phyloP scores from a whole-genome alignment of 2,888 invertebrate genomes.

The Drosophila falleni region DNA sequence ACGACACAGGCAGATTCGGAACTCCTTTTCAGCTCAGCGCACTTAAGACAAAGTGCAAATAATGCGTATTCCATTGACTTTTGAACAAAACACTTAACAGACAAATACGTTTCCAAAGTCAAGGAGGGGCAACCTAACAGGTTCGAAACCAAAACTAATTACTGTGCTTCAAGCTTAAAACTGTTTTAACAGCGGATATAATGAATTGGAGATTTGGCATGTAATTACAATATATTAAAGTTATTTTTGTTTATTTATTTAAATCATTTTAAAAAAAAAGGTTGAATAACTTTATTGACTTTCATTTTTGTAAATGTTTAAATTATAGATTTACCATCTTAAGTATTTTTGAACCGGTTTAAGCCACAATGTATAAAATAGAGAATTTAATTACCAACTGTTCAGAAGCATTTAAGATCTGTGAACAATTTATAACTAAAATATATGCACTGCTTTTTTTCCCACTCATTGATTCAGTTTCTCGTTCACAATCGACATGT shows the following conservation, averaged over 20 bases:
- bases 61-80: conserved; percentile 57
- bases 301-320: too few relatives aligned
- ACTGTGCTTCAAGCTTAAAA: not conserved
- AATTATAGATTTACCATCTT: too few relatives aligned
- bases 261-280: not conserved
- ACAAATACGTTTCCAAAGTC: not conserved
- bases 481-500: conserved; percentile 14
- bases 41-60: conserved; percentile 69
- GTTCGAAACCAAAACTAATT: not conserved
- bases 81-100: conserved; percentile 35
- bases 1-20: conserved; percentile 1
- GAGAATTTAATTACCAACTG: not conserved
- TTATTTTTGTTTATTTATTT: too few relatives aligned
- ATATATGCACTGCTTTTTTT: not conserved
- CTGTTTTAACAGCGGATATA: not conserved
- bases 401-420: not conserved
- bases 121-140: not conserved
- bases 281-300: not conserved
- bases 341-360: too few relatives aligned
- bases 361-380: too few relatives aligned
- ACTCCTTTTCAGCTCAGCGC: conserved; percentile 22
- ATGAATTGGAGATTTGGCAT: not conserved
- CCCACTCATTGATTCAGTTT: not conserved
- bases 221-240: not conserved
- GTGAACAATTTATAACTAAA: not conserved